Conservation (phyloP, 2,797 vertebrate genomes). For the Sternarchorhynchus goeldii region DNA sequence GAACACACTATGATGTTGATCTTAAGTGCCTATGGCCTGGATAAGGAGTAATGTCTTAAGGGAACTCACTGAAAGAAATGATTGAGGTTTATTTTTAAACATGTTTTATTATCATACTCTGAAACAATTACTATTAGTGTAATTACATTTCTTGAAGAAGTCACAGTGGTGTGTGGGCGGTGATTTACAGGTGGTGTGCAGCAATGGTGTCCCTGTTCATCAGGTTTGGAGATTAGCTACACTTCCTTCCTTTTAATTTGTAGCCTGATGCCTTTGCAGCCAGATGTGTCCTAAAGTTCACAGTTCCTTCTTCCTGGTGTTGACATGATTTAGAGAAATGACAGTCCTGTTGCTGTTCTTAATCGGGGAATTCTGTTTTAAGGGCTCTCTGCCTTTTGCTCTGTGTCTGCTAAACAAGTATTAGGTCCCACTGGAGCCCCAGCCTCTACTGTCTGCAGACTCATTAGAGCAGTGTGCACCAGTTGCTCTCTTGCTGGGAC, state of each 20-base stretch:
- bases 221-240: too few relatives aligned
- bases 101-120: neutral
- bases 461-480: constrained; percentile 23
- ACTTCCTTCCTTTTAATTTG: too few relatives aligned
- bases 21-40: neutral
- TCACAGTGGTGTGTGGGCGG: too few relatives aligned
- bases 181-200: too few relatives aligned
- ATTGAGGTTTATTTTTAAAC: neutral
- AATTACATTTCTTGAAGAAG: too few relatives aligned
- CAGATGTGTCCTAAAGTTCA: too few relatives aligned
- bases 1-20: constrained; percentile 39
- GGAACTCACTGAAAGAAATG: neutral
- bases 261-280: too few relatives aligned
- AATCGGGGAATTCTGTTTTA: constrained; percentile 1
- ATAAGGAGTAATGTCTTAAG: neutral
- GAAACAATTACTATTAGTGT: neutral
- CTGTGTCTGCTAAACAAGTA: constrained; percentile 11
- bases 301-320: too few relatives aligned
- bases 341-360: neutral
- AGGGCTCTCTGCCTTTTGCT: neutral
- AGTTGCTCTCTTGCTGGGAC: constrained; percentile 2
- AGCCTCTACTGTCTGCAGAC: constrained; percentile 32
- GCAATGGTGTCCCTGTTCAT: too few relatives aligned
- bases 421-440: constrained; percentile 14
- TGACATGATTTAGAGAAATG: neutral